These are phyloP conservation scores for Cetonia aurata DNA, from an alignment of 2,888 invertebrate species.

Conservation along the genomic window DNA sequence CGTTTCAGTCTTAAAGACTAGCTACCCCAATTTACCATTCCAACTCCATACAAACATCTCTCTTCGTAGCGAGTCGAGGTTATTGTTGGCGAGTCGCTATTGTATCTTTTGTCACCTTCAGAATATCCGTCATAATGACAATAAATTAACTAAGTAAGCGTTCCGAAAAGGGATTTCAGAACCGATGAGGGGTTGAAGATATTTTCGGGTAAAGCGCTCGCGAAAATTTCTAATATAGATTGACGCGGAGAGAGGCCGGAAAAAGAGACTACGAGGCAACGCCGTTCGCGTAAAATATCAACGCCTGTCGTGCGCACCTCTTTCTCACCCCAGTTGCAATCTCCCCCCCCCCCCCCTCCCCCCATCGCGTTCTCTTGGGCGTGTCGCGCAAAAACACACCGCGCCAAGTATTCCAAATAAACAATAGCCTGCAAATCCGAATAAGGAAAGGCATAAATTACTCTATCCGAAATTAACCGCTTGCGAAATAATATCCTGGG, in stretches of 20 bases:
- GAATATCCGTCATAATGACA: conserved; percentile 1
- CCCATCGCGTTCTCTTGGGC: no score
- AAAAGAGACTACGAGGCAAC: background rate
- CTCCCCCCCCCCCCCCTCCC: no score
- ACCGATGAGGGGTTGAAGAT: background rate
- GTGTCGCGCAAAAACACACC: conserved; percentile 2
- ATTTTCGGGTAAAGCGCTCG: background rate
- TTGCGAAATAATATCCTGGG: conserved; percentile 25
- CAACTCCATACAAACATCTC: no score
- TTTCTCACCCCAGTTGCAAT: background rate
- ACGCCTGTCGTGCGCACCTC: background rate
- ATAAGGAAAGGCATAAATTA: conserved; percentile 13
- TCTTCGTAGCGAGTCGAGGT: no score
- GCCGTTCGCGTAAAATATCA: no score
- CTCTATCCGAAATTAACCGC: conserved; percentile 22
- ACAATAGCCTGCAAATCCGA: conserved; percentile 22
- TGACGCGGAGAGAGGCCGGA: background rate
- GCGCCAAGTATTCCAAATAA: conserved; percentile 33
- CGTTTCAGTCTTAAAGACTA: no score
- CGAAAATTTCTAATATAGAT: conserved; percentile 6
- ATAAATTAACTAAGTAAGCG: background rate
- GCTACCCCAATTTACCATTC: no score
- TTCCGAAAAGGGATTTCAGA: background rate
- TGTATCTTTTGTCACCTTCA: background rate
- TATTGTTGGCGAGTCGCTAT: no score